Evolutionary conservation across 2,797 vertebrate genomes (phyloP), one percentile per base, ranked within the genome.

Genomic region (Ptychadena robeensis): DNA sequence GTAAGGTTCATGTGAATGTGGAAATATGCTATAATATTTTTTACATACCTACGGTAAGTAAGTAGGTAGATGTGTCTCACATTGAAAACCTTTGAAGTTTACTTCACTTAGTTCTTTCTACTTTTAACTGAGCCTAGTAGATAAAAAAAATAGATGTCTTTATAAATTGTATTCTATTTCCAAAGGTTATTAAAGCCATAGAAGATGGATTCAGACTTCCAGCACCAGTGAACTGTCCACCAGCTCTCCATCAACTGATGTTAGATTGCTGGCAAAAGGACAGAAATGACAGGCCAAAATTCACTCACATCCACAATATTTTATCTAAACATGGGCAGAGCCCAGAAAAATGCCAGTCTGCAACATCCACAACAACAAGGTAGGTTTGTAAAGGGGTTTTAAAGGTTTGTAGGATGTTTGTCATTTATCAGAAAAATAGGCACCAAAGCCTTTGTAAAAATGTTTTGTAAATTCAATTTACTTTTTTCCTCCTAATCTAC

Each of bases 121-220:
- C n/a, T n/a, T n/a, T n/a, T n/a, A n/a, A n/a, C n/a, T n/a, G n/a
- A n/a, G n/a, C n/a, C n/a, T n/a, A n/a, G n/a, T n/a, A 53, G 44
- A 59, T n/a, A 32, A 15, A 35, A 2, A 25, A 32, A 34, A 2
- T 25, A 34, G 31, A 25, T 8, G 5, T 35, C 11, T 15, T 7
- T 70, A n/a, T 48, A 3, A 0, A 25, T 22, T 59, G 35, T 57
- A 18, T 59, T 73, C 15, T 8, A 35, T 61, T 12, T 11, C 59
- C 59, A 61, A 85, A 98, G 97, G 96, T 99, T 85, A 95, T 98
- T 83, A 98, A 98, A 87, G 97, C 97, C 0, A 96, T 99, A 8
- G 97, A 98, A 89, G 96, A 98, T 0, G 97, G 97, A 6, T 98
- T 98, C 90, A 93, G 97, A 87, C 94, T 99, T 90, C 97, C 97